Evolutionary conservation across 2,113 vertebrate species (phyloP).

Genomic region (Rattus rattus): DNA sequence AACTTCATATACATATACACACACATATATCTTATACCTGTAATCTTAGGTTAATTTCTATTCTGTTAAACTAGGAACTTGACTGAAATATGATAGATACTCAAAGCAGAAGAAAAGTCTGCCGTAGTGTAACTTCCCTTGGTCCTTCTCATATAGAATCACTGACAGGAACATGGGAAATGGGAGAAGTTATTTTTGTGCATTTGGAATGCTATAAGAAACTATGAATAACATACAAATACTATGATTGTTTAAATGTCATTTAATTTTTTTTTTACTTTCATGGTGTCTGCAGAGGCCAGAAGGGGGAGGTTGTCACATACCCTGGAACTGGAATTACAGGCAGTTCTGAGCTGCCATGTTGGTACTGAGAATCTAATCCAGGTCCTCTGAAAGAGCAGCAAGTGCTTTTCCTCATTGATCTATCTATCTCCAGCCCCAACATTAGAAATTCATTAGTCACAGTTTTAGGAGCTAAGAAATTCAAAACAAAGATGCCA

Average conservation of each 20-base stretch:
- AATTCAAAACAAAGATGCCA: not conserved
- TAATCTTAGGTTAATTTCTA: slow-evolving; percentile 37
- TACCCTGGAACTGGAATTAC: not conserved
- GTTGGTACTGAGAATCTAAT: not conserved
- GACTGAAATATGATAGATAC: slow-evolving; percentile 35
- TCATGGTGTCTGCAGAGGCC: not conserved
- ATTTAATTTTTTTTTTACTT: not conserved
- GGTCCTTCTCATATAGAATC: not conserved
- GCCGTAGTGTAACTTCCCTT: slow-evolving; percentile 15
- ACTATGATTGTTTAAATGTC: not conserved
- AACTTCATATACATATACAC: not conserved
- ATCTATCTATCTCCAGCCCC: not conserved
- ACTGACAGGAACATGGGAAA: not conserved
- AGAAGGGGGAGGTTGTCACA: not conserved
- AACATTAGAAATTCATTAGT: not conserved
- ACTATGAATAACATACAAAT: not conserved
- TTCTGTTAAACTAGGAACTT: slow-evolving; percentile 46
- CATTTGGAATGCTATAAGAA: not conserved
- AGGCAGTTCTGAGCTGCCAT: not conserved
- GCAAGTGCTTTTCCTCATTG: not conserved
- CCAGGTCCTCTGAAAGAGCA: not conserved
- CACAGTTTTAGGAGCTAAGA: not conserved
- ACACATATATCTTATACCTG: not conserved
- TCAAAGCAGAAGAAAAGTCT: not conserved
- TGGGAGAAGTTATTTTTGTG: not conserved